A percentile compares a stretch with the other conserved stretches of the same genome.
Conservation (phyloP, 2,797 vertebrate species). For the Gallinago nigripennis region DNA sequence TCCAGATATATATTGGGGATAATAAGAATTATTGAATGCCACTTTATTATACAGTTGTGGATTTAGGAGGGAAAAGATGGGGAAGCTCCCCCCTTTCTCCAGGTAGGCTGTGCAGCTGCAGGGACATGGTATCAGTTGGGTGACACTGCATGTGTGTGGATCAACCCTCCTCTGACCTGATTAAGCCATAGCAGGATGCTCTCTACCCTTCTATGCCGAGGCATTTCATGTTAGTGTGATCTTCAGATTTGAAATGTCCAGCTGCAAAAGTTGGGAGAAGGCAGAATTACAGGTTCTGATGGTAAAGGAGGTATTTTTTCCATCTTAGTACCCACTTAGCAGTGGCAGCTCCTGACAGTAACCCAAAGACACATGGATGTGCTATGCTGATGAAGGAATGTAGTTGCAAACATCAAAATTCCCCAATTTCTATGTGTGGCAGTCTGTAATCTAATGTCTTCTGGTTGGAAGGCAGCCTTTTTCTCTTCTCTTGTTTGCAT, state of each 20-base stretch:
- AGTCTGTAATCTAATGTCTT: background rate
- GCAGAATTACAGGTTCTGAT: background rate
- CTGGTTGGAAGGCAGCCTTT: background rate
- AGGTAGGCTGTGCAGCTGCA: background rate
- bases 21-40: background rate
- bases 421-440: background rate
- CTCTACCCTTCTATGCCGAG: background rate
- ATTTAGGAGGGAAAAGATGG: background rate
- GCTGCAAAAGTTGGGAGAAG: background rate
- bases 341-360: background rate
- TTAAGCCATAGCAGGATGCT: background rate
- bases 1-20: background rate
- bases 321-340: background rate
- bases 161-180: background rate
- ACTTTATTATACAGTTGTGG: background rate
- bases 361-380: background rate
- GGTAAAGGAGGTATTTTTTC: background rate
- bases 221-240: background rate
- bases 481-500: background rate
- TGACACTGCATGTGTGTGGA: background rate
- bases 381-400: background rate
- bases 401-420: background rate
- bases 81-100: background rate
- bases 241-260: background rate
- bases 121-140: fast-evolving